Evolutionary conservation across 1,140 invertebrate genomes (phyloP), one percentile per base, ranked within the genome.

Genomic region (Drosophila quadrilineata): DNA sequence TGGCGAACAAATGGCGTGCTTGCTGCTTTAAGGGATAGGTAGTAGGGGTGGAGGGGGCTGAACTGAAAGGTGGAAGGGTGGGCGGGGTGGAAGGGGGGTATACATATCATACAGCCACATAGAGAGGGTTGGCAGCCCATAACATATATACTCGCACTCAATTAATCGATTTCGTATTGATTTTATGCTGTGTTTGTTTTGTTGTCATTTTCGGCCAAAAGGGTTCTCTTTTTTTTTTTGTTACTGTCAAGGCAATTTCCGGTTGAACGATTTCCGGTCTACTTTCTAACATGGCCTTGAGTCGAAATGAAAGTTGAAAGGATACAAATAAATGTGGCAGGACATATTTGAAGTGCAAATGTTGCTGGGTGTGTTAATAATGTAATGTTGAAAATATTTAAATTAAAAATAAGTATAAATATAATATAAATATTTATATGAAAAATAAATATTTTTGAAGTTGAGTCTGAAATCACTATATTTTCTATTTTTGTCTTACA

Each of bases 81-180:
- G 36, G 5, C 0, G 2, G 28, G 3, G n/a, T n/a, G 10, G 9
- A 16, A 17, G 12, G 48, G 43, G 71, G 40, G 31, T 16, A 40
- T 48, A 52, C 36, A 28, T 62, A 66, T 57, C 52, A 64, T 52
- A 68, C 59, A n/a, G n/a, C n/a, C n/a, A n/a, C n/a, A n/a, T n/a
- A n/a, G n/a, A n/a, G n/a, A n/a, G n/a, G n/a, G n/a, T n/a, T n/a
- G n/a, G n/a, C n/a, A n/a, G n/a, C n/a, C n/a, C n/a, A n/a, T n/a
- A n/a, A n/a, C n/a, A n/a, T n/a, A n/a, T n/a, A n/a, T n/a, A n/a
- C n/a, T n/a, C n/a, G n/a, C n/a, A 77, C 49, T 75, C 74, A 85
- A 85, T 85, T 71, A 74, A 85, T 85, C 80, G 79, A 84, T 79
- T 84, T 57, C 40, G 45, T 68, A 84, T 79, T 70, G 79, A 75